Base-by-base conservation (phyloP, 2,888 invertebrate species). In the Temnothorax rugatulus region DNA sequence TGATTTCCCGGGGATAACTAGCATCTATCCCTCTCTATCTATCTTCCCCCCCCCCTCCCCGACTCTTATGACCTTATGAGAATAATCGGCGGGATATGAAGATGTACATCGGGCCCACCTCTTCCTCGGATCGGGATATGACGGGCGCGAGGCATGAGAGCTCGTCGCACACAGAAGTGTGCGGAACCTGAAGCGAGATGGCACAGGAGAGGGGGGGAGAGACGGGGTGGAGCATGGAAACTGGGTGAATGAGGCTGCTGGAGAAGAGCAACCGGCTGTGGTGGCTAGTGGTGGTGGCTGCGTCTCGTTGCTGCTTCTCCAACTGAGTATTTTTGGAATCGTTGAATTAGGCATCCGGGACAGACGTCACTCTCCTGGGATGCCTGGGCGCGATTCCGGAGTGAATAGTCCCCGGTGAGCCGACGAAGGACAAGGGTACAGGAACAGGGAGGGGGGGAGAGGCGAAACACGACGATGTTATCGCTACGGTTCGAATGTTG, bases 161-260 rank as follows among this genome's bases (percentile, higher is more conserved):
- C 69, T 83, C 68, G 57, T 25, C 25, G 84, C 76, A 69, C 54
- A 73, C 21, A 44, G 15, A 29, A 44, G n/a, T 54, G 21, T 25
- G 41, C 44, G 13, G 41, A 66, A 66, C 18, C 66, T 66, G 54
- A 41, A 41, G 66, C 9, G 29, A 21, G 18, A 34, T 29, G n/a
- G 61, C 34, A 82, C 59, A 44, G 81, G 63, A 82, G 79, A 47
- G 82, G 47, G 77, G 52, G 82, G 34, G 77, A 21, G 34, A 34
- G 13, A 15, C 18, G 59, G 21, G 25, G 25, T 29, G 25, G 29
- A 44, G 29, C 25, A 15, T 38, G 88, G 90, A 91, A 92, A 93
- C 87, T 92, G 87, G 93, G 92, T 92, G 93, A 93, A 93, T 91
- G 92, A 91, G 91, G 90, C 82, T 89, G 86, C 83, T 66, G 84